Percentiles rank a stretch among this genome's conserved stretches.
These are phyloP conservation scores for Onychomys arenicola DNA, from an alignment of 2,797 vertebrate genomes.

Conservation along the genomic window DNA sequence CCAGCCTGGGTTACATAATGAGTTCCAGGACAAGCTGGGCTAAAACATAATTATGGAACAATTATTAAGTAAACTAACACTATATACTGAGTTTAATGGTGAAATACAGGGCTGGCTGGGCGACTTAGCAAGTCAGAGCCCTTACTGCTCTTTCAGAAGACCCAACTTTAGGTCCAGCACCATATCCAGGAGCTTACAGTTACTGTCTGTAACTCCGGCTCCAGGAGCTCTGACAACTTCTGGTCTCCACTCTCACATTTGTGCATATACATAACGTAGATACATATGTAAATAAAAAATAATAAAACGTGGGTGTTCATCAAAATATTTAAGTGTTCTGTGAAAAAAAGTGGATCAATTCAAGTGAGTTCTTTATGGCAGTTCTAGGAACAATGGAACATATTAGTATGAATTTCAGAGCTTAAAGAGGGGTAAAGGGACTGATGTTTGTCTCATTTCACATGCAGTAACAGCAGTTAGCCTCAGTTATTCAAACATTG, in stretches of 20 bases:
- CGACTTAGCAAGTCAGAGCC: not conserved
- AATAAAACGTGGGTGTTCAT: conserved; percentile 1
- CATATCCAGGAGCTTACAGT: not conserved
- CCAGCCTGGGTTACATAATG: not conserved
- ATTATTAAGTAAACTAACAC: conserved; percentile 14
- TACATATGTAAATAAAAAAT: not conserved
- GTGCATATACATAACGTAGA: not conserved
- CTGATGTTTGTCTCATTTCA: not conserved
- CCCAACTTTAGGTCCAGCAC: not conserved
- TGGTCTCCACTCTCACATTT: not conserved
- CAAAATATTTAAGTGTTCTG: conserved; percentile 32
- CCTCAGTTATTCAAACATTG: not conserved
- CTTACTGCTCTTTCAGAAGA: not conserved
- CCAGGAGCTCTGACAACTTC: not conserved
- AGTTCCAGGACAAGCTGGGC: not conserved
- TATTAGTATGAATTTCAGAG: not conserved
- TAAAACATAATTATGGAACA: not conserved
- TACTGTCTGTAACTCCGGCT: not conserved
- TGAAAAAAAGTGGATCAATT: not conserved
- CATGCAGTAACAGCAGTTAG: not conserved
- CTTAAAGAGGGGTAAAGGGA: not conserved
- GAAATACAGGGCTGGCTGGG: not conserved
- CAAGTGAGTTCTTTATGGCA: not conserved
- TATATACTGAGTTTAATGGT: not conserved
- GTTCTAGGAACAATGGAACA: not conserved